phyloP scores from a whole-genome alignment of 2,113 vertebrate genomes.

The Phyllostomus hastatus region DNA sequence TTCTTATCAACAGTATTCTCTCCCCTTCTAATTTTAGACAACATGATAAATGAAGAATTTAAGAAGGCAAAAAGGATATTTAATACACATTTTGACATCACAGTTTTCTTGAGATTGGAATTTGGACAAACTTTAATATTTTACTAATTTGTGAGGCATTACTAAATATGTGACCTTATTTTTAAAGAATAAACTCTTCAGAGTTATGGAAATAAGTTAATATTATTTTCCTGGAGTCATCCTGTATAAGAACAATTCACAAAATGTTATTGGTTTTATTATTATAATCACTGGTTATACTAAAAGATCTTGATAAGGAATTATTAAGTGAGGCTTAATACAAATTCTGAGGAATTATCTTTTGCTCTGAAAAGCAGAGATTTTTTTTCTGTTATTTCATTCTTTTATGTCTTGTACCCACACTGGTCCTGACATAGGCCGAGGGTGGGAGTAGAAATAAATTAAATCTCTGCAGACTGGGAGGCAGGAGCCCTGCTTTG shows the following conservation, averaged over 20 bases:
- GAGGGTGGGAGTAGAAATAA: rapidly evolving
- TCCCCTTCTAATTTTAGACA: not conserved
- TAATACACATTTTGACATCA: not conserved
- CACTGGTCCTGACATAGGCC: too few relatives aligned
- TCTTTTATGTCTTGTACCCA: not conserved
- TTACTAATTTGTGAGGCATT: not conserved
- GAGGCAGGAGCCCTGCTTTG: not conserved
- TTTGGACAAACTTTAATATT: constrained; percentile 5
- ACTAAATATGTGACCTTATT: not conserved
- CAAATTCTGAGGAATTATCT: not conserved
- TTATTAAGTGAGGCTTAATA: not conserved
- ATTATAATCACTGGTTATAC: not conserved
- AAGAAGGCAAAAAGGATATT: not conserved
- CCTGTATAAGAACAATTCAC: not conserved
- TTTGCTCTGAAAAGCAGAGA: not conserved
- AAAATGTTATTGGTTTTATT: not conserved
- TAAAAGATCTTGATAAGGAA: not conserved
- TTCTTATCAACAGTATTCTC: not conserved
- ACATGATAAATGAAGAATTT: not conserved
- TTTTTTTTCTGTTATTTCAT: not conserved
- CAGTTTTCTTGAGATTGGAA: not conserved
- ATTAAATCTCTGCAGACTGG: not conserved
- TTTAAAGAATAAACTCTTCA: not conserved
- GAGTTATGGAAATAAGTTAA: not conserved
- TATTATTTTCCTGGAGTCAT: not conserved